A percentile compares a stretch with the other conserved stretches of the same genome.
phyloP scores from a whole-genome alignment of 2,113 vertebrate species.

The Caranx melampygus region DNA sequence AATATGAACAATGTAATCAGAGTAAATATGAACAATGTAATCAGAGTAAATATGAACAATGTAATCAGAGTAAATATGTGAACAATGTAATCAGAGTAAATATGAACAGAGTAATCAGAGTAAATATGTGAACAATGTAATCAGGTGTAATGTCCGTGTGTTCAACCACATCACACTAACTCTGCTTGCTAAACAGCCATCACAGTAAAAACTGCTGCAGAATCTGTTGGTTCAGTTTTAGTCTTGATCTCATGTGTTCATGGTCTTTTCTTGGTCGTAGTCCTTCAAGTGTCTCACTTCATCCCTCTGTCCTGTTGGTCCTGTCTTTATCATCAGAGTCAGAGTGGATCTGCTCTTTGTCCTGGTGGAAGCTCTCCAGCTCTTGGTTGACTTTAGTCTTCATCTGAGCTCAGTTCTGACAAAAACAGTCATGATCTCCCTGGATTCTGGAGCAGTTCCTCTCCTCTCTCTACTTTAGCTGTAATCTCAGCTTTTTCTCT shows the following conservation, averaged over 20 bases:
- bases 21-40: not conserved
- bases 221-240: too few relatives aligned
- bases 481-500: conserved; percentile 15
- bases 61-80: too few relatives aligned
- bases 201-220: too few relatives aligned
- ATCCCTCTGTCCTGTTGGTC: not conserved
- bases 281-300: not conserved
- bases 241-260: too few relatives aligned
- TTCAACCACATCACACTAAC: too few relatives aligned
- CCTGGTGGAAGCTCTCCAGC: not conserved
- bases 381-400: not conserved
- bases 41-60: too few relatives aligned
- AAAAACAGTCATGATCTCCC: not conserved
- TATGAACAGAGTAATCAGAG: too few relatives aligned
- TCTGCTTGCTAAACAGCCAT: too few relatives aligned
- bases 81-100: too few relatives aligned
- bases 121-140: too few relatives aligned
- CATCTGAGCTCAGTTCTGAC: not conserved
- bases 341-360: not conserved
- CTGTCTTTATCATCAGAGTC: not conserved
- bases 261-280: too few relatives aligned
- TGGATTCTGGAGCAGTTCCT: not conserved
- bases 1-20: not conserved
- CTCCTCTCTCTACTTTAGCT: conserved; percentile 17
- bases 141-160: too few relatives aligned